phyloP scores from a whole-genome alignment of 2,888 invertebrate species.

The Gerosis bhagava region DNA sequence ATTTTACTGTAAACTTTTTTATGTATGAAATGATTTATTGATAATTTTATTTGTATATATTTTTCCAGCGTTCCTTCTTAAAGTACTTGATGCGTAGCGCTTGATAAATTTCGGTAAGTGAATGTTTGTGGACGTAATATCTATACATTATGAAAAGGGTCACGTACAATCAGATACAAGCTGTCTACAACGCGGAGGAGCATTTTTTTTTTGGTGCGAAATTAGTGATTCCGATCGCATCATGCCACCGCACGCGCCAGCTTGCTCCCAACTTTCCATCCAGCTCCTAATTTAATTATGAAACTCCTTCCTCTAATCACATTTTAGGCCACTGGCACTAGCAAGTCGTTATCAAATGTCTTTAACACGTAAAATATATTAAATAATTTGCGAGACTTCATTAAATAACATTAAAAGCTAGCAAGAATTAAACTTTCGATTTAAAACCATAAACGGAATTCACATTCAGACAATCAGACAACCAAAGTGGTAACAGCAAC shows the following conservation, averaged over 20 bases:
- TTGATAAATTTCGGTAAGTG: constrained; percentile 17
- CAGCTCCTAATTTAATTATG: constrained; percentile 58
- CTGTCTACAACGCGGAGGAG: constrained; percentile 30
- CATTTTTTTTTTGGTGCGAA: constrained; percentile 33
- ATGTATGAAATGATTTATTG: too few species aligned
- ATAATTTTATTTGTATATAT: too few species aligned
- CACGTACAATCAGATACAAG: constrained; percentile 39
- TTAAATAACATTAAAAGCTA: too few species aligned
- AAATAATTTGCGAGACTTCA: too few species aligned
- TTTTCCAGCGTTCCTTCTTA: too few species aligned
- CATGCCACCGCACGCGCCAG: constrained; percentile 42
- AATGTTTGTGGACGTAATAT: constrained; percentile 25
- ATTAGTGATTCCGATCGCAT: constrained; percentile 66
- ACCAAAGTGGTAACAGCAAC: too few species aligned
- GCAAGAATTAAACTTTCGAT: too few species aligned
- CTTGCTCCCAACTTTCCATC: constrained; percentile 54
- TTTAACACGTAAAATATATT: too few species aligned
- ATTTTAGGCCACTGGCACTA: constrained; percentile 4
- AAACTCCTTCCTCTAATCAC: constrained; percentile 41
- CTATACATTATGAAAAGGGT: constrained; percentile 33
- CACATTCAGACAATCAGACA: too few species aligned
- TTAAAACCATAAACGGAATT: too few species aligned
- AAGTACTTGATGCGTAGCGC: constrained; percentile 16
- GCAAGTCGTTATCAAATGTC: not conserved
- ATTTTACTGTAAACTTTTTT: too few species aligned